Evolutionary conservation across 2,797 vertebrate species (phyloP).

Genomic region (Leptatherina wallacei): DNA sequence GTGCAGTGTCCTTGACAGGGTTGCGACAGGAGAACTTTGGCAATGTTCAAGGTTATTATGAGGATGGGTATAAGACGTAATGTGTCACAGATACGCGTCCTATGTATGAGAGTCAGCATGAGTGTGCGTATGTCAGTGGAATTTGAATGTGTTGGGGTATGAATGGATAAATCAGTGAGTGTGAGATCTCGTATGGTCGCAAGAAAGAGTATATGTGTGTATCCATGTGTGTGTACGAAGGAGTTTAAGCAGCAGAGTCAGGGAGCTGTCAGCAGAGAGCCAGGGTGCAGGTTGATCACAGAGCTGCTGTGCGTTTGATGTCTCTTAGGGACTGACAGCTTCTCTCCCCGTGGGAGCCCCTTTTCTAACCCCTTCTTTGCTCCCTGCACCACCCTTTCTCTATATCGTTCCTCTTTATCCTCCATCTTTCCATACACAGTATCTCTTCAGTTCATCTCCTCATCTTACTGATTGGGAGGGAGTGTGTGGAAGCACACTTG

Average conservation of each 20-base stretch:
- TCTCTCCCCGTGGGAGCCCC: constrained; percentile 74
- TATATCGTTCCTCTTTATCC: constrained; percentile 65
- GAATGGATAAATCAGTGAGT: constrained; percentile 66
- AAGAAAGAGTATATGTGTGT: constrained; percentile 40
- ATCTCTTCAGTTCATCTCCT: constrained; percentile 35
- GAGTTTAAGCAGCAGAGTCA: constrained; percentile 78
- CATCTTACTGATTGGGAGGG: constrained; percentile 39
- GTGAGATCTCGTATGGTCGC: constrained; percentile 56
- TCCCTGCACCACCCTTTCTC: constrained; percentile 56
- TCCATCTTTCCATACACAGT: constrained; percentile 47
- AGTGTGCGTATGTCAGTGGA: constrained; percentile 63
- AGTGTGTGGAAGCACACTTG: constrained; percentile 41
- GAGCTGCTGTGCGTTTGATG: constrained; percentile 82
- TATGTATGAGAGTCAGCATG: constrained; percentile 49
- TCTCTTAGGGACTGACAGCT: constrained; percentile 87
- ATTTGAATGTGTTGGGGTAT: constrained; percentile 70
- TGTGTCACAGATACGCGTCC: constrained; percentile 48
- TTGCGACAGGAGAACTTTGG: constrained; percentile 32
- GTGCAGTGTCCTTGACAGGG: constrained; percentile 46
- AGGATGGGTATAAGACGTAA: constrained; percentile 36
- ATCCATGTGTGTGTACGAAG: constrained; percentile 49
- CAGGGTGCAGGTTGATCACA: constrained; percentile 84
- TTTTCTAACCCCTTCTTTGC: constrained; percentile 59
- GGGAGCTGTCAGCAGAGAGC: constrained; percentile 82
- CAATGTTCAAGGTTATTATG: constrained; percentile 56